phyloP scores from a whole-genome alignment of 37 sponge, comb jelly and placozoan species.

The Diacarnus erythraeanus region DNA sequence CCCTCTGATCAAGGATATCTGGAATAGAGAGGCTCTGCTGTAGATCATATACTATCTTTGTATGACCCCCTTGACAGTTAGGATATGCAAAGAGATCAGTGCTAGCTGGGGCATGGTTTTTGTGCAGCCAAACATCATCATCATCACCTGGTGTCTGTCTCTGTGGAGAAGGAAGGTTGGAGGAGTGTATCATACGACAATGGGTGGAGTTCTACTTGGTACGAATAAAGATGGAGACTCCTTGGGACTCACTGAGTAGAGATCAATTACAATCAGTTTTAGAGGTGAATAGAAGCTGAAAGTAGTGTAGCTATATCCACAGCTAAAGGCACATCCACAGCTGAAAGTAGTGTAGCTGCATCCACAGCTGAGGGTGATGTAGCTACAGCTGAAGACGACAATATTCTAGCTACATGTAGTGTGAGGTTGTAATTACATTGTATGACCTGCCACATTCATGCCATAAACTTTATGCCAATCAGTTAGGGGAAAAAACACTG shows the following conservation, averaged over 20 bases:
- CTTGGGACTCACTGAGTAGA: conserved; percentile 28
- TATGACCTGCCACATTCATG: too few relatives aligned
- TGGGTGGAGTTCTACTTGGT: conserved; percentile 53
- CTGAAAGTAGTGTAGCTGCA: too few relatives aligned
- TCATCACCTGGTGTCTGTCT: conserved; percentile 17
- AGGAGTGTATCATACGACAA: conserved; percentile 23
- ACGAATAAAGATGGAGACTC: conserved; percentile 22
- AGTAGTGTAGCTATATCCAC: too few relatives aligned
- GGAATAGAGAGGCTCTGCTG: background rate
- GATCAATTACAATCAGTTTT: conserved; percentile 13
- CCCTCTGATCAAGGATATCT: background rate
- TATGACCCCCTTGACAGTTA: conserved; percentile 6
- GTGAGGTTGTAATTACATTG: too few relatives aligned
- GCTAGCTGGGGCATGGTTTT: conserved; percentile 40
- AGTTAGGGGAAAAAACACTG: too few relatives aligned
- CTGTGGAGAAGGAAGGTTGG: conserved; percentile 39
- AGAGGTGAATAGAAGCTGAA: background rate
- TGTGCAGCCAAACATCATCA: conserved; percentile 5
- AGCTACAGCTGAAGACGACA: too few relatives aligned
- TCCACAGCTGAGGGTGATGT: too few relatives aligned
- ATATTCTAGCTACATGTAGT: too few relatives aligned
- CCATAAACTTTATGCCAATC: too few relatives aligned
- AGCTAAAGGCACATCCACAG: too few relatives aligned
- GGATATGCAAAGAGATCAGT: conserved; percentile 44
- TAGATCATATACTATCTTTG: background rate